Conservation (phyloP, 2,888 invertebrate species). For the Lathronympha strigana region DNA sequence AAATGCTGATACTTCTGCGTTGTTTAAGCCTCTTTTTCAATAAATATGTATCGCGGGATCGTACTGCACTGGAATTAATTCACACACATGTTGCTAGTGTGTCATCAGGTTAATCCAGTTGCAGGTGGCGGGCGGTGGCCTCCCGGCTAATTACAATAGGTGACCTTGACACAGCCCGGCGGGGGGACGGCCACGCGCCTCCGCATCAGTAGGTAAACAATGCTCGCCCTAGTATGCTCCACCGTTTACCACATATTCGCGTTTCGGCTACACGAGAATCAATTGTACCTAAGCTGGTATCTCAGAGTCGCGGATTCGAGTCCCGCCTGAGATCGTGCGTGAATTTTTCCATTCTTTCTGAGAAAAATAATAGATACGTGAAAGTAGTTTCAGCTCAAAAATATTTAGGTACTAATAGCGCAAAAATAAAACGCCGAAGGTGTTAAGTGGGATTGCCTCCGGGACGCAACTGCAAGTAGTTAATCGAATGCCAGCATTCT, state of each 20-base stretch:
- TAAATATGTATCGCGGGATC: no score
- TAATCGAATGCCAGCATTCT: conserved; percentile 28
- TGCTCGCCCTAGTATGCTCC: not conserved
- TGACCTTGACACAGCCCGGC: conserved; percentile 18
- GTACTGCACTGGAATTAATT: no score
- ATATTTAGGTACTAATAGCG: not conserved
- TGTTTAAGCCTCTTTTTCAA: no score
- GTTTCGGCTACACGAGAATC: not conserved
- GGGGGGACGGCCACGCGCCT: not conserved
- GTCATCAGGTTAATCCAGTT: conserved; percentile 10
- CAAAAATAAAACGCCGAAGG: not conserved
- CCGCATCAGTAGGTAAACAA: not conserved
- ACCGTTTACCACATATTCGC: not conserved
- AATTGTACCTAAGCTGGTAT: no score
- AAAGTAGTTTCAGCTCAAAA: no score
- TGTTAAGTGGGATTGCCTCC: conserved; percentile 7
- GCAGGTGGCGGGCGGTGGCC: conserved; percentile 14
- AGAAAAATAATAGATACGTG: no score
- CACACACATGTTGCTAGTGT: not conserved
- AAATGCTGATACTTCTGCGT: no score
- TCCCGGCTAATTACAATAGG: conserved; percentile 5
- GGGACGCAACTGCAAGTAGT: conserved; percentile 1
- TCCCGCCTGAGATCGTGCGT: no score
- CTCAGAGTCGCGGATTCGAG: no score
- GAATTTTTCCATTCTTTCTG: no score